Base-by-base conservation (phyloP, 2,888 invertebrate genomes). In the Thereva nobilitata region DNA sequence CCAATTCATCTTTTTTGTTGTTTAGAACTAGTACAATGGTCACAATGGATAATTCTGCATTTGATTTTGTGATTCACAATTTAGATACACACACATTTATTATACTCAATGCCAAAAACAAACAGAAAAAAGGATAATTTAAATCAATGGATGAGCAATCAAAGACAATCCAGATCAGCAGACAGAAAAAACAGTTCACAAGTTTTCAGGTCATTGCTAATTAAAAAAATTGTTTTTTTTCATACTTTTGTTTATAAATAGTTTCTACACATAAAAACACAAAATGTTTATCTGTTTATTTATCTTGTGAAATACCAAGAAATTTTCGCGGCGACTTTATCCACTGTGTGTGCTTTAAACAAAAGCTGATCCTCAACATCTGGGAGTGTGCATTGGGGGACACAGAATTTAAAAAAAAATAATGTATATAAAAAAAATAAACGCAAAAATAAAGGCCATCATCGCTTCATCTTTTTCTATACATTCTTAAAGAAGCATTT, bases 141-240 rank as follows among this genome's bases (percentile, higher is more conserved):
- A 9, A 12, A 44, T 55, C 41, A 37, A 9, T 44, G 8, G 2
- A 44, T 44, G 44, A 9, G 8, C 8, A 44, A 44, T 8, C 8
- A 44, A 44, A 44, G n/a, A 44, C n/a, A 44, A 44, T 44, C 37
- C 37, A 47, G 44, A 35, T 12, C 56, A 47, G 37, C 10, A 50
- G 23, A 41, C 42, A 44, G 41, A n/a, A 34, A 59, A 34, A 37
- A 37, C 34, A 23, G 23, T 6, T 50, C 41, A 61, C 7, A 40
- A 61, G 40, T 61, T 61, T 61, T 10, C 50, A 61, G 61, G 61
- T 61, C 61, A 50, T 34, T 50, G 61, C 61, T 61, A 61, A 61
- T 61, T 61, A 61, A 61, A 53, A 35, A n/a, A 41, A 8, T 40
- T 12, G 38, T 40, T 5, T 23, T 23, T 23, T 23, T 23, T 23